Evolutionary conservation across 2,888 invertebrate genomes (phyloP).

Genomic region (Microctonus aethiopoides): DNA sequence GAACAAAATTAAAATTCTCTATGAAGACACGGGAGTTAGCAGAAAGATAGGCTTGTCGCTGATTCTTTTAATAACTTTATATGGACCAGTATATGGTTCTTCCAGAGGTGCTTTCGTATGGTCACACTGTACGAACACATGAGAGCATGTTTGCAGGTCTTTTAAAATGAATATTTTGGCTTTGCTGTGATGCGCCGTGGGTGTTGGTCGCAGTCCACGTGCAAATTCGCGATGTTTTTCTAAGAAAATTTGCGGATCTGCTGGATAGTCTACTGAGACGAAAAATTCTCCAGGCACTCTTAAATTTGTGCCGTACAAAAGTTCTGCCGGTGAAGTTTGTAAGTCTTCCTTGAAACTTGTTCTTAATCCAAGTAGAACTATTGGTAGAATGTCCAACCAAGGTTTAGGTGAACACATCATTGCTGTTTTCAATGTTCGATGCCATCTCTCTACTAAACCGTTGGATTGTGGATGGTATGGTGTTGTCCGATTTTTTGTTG

Average conservation of each 20-base stretch:
- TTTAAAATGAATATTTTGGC: too few relatives aligned
- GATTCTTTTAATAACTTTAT: too few relatives aligned
- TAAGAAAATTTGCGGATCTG: conserved; percentile 38
- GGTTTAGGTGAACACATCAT: conserved; percentile 46
- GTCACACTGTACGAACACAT: too few relatives aligned
- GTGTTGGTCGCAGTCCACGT: too few relatives aligned
- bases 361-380: conserved; percentile 56
- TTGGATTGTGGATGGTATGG: conserved; percentile 61
- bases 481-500: conserved; percentile 40
- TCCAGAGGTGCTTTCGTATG: too few relatives aligned
- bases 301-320: conserved; percentile 40
- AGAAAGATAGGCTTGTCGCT: too few relatives aligned
- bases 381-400: conserved; percentile 53
- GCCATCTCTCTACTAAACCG: conserved; percentile 63
- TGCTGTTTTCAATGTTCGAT: conserved; percentile 62
- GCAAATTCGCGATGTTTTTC: conserved; percentile 37
- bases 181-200: too few relatives aligned
- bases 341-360: conserved; percentile 47
- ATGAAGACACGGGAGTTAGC: too few relatives aligned
- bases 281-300: conserved; percentile 46
- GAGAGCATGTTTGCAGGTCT: too few relatives aligned
- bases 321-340: conserved; percentile 38
- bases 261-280: conserved; percentile 24
- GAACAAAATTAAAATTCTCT: too few relatives aligned
- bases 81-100: too few relatives aligned